Percentiles rank a stretch among this genome's conserved stretches.
Evolutionary conservation across 2,888 invertebrate species (phyloP).

Genomic region (Luffia ferchaultella): DNA sequence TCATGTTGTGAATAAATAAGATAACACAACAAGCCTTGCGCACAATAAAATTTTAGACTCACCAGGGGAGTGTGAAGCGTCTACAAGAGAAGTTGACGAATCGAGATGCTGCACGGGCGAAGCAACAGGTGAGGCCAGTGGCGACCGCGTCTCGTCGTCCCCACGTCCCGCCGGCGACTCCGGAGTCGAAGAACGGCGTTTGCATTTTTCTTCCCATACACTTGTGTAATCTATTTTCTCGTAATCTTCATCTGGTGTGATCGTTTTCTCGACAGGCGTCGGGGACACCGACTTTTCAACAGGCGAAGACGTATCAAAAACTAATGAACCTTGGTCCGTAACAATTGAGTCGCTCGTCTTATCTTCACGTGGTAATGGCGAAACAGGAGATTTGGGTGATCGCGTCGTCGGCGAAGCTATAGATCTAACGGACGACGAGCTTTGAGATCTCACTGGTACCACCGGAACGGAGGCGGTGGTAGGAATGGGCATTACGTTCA

Average conservation of each 20-base stretch:
- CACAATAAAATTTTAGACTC: too few species aligned
- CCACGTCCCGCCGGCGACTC: constrained; percentile 34
- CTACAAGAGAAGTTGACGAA: constrained; percentile 32
- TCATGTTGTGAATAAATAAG: too few species aligned
- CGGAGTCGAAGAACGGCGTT: constrained; percentile 49
- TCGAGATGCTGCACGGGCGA: constrained; percentile 42
- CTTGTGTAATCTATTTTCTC: constrained; percentile 39
- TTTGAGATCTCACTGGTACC: constrained; percentile 1
- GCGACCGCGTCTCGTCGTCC: constrained; percentile 34
- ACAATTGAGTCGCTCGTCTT: constrained; percentile 14
- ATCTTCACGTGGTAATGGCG: constrained; percentile 26
- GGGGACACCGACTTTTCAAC: not conserved
- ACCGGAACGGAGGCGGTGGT: constrained; percentile 1
- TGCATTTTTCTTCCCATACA: constrained; percentile 38
- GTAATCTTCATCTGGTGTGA: constrained; percentile 31
- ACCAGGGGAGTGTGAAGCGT: constrained; percentile 39
- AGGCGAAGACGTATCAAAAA: not conserved
- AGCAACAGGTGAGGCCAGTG: constrained; percentile 39
- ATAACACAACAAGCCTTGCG: too few species aligned
- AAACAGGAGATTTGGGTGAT: constrained; percentile 32
- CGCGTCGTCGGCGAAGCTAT: constrained; percentile 39
- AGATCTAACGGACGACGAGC: constrained; percentile 22
- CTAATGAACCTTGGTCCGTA: not conserved
- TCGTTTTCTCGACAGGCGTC: constrained; percentile 19
- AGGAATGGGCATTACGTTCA: constrained; percentile 7